phyloP scores from a whole-genome alignment of 2,888 invertebrate species.

The Parnassius glacialis region DNA sequence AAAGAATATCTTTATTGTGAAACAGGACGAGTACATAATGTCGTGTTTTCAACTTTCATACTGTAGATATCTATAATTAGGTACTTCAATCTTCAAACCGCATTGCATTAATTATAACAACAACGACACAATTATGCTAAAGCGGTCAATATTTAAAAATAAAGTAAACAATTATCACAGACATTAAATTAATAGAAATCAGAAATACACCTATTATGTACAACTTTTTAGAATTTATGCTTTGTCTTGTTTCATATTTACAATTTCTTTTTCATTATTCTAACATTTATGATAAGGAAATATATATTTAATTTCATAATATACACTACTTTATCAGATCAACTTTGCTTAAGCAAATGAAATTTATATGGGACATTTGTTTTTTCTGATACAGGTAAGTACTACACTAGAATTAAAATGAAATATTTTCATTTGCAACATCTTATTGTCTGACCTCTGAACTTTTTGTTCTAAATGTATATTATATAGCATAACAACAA shows the following conservation, averaged over 20 bases:
- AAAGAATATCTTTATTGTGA: too few relatives aligned
- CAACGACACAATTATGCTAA: too few relatives aligned
- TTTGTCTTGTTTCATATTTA: slow-evolving; percentile 65
- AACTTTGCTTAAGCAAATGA: not conserved
- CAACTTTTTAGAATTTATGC: slow-evolving; percentile 77
- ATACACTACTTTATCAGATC: too few relatives aligned
- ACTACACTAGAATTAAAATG: not conserved
- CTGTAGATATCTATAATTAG: too few relatives aligned
- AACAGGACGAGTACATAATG: too few relatives aligned
- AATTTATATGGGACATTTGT: not conserved
- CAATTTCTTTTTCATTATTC: slow-evolving; percentile 44
- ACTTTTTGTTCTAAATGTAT: slow-evolving; percentile 45
- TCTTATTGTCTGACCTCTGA: slow-evolving; percentile 57
- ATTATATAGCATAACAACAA: slow-evolving; percentile 29
- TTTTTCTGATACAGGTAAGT: not conserved
- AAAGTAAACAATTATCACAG: slow-evolving; percentile 51
- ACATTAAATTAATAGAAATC: slow-evolving; percentile 51
- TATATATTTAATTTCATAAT: too few relatives aligned
- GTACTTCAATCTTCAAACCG: too few relatives aligned
- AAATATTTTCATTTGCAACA: slow-evolving; percentile 21
- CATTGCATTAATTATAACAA: too few relatives aligned
- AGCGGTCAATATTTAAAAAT: too few relatives aligned
- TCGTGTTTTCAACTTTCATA: too few relatives aligned
- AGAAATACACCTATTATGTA: slow-evolving; percentile 50
- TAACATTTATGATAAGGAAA: slow-evolving; percentile 30